A percentile compares a stretch with the other conserved stretches of the same genome.
Conservation (phyloP, 2,797 vertebrate genomes). For the Salarias fasciatus region DNA sequence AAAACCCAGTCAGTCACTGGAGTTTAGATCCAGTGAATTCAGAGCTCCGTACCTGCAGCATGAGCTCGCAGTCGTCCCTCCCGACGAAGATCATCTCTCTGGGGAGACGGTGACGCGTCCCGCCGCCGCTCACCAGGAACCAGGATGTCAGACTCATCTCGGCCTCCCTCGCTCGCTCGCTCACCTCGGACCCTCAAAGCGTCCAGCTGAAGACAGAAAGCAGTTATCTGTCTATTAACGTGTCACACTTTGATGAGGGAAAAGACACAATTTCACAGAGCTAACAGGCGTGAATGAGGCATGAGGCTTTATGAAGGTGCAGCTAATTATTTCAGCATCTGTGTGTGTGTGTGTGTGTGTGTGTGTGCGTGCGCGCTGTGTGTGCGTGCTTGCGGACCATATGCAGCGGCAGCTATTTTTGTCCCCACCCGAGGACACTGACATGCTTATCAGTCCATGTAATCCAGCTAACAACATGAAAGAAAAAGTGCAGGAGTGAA, state of each 20-base stretch:
- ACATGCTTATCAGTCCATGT: constrained; percentile 9
- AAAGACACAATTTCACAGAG: not conserved
- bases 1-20: constrained; percentile 54
- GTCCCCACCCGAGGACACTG: constrained; percentile 28
- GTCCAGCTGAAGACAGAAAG: constrained; percentile 74
- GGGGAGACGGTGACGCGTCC: constrained; percentile 95
- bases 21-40: constrained; percentile 22
- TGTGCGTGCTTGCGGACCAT: constrained; percentile 20
- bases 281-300: not conserved
- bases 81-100: constrained; percentile 99
- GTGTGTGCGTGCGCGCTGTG: no score
- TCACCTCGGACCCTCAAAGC: constrained; percentile 77
- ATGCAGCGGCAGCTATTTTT: constrained; percentile 38
- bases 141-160: constrained; percentile 97
- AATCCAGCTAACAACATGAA: constrained; percentile 24
- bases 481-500: not conserved
- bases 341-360: not conserved
- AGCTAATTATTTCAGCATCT: constrained; percentile 17
- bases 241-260: no score
- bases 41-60: constrained; percentile 90
- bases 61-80: constrained; percentile 97
- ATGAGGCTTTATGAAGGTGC: constrained; percentile 8
- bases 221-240: not conserved
- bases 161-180: constrained; percentile 50
- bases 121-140: constrained; percentile 97